Percentiles rank a stretch among this genome's conserved stretches.
These are phyloP conservation scores for Oxygymnocypris stewartii DNA, from an alignment of 2,113 vertebrate species.

Conservation along the genomic window DNA sequence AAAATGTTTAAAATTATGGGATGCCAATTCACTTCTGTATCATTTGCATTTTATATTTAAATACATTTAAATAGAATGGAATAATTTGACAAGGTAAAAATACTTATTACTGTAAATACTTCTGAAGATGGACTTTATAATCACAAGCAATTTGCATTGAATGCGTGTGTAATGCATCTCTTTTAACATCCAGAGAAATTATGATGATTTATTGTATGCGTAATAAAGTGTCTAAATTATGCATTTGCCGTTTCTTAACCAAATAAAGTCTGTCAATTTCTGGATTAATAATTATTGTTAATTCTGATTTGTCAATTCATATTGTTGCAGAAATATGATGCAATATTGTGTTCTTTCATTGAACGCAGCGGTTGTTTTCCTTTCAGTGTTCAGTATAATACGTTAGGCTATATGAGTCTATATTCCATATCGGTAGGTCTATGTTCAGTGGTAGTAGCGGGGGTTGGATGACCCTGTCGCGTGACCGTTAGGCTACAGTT, in stretches of 20 bases:
- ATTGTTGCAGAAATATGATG: neutral
- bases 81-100: neutral
- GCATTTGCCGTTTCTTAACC: neutral
- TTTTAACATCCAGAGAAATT: neutral
- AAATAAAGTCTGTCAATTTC: slow-evolving; percentile 17
- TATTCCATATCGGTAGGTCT: neutral
- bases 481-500: slow-evolving; percentile 18
- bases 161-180: neutral
- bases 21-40: neutral
- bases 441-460: neutral
- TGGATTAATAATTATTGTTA: neutral
- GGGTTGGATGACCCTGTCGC: slow-evolving; percentile 48
- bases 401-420: neutral
- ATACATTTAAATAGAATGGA: neutral
- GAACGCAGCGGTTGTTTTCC: neutral
- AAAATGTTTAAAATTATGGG: neutral
- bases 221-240: neutral
- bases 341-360: neutral
- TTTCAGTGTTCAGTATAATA: neutral
- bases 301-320: no score
- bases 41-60: neutral
- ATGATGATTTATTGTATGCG: neutral
- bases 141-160: neutral
- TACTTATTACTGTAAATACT: neutral
- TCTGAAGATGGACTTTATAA: neutral